Evolutionary conservation across 2,888 invertebrate species (phyloP), one percentile per base, ranked within the genome.

Genomic region (Leucania comma): DNA sequence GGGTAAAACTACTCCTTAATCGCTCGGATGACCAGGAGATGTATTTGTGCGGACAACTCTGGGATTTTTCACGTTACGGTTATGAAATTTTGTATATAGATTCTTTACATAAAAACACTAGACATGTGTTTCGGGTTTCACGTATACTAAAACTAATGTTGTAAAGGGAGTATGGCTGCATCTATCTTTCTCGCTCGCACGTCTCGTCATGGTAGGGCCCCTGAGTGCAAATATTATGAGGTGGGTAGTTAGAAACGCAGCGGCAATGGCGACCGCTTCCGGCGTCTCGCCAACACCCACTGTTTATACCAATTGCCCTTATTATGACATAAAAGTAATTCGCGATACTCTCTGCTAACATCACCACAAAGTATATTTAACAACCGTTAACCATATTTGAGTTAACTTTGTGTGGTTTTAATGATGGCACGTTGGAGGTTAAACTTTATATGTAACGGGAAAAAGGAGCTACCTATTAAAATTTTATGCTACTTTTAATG

Each of bases 301-400:
- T 82, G 85, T 82, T 88, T 85, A 86, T 84, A 83, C 79, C 89
- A 86, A 91, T 90, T 90, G 87, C 85, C 87, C 87, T 89, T 90
- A 92, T 92, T 92, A 93, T 91, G 90, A 91, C 89, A 92, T 93
- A 92, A 92, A 92, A 89, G 86, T 92, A 88, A 92, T 90, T 90
- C 88, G 88, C 88, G 84, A 87, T 86, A 83, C 84, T 80, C 89
- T 85, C 86, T 84, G 86, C 84, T 85, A 87, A 87, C 86, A 85
- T 85, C 80, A 81, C 89, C 88, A 88, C 89, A 90, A 89, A 88
- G 88, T 88, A 86, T 84, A 88, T 78, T 87, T 79, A 80, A 75
- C 68, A 87, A 87, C 86, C 86, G 86, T 88, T 87, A 90, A 88
- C 85, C 75, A 75, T 89, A 80, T 90, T 87, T 87, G 82, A 85